Evolutionary conservation across 2,797 vertebrate genomes (phyloP).

Genomic region (Remorina albescens): DNA sequence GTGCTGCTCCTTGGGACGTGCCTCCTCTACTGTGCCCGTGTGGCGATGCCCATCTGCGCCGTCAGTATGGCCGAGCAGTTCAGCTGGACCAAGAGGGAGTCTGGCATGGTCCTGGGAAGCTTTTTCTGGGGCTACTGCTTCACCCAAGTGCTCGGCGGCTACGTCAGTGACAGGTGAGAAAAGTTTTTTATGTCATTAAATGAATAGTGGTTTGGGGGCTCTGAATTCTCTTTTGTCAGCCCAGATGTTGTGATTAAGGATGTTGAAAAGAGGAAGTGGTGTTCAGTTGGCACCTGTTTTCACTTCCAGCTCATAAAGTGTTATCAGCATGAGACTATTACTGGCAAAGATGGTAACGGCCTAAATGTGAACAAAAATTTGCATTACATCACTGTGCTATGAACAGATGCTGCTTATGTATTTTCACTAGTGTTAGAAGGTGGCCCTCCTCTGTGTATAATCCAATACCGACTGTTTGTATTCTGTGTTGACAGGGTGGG

Average conservation of each 20-base stretch:
- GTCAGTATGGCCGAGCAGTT: conserved; percentile 92
- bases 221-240: not conserved
- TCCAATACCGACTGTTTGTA: not conserved
- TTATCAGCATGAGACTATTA: not conserved
- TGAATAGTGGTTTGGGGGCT: not conserved
- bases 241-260: not conserved
- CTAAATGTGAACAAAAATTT: no score
- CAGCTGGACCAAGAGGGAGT: conserved; percentile 93
- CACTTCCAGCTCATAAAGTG: not conserved
- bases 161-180: conserved; percentile 91
- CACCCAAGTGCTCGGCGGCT: conserved; percentile 94
- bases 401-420: not conserved
- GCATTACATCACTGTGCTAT: not conserved
- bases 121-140: conserved; percentile 99
- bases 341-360: conserved; percentile 14
- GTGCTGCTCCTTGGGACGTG: conserved; percentile 94
- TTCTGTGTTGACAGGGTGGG: conserved; percentile 86
- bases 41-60: conserved; percentile 92
- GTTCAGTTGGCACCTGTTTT: not conserved
- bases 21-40: conserved; percentile 93
- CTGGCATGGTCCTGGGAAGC: conserved; percentile 93
- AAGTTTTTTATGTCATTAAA: not conserved
- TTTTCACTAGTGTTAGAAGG: not conserved
- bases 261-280: not conserved
- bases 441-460: not conserved